A percentile compares a stretch with the other conserved stretches of the same genome.
Evolutionary conservation across 2,888 invertebrate genomes (phyloP).

Genomic region (Galerucella pusilla): DNA sequence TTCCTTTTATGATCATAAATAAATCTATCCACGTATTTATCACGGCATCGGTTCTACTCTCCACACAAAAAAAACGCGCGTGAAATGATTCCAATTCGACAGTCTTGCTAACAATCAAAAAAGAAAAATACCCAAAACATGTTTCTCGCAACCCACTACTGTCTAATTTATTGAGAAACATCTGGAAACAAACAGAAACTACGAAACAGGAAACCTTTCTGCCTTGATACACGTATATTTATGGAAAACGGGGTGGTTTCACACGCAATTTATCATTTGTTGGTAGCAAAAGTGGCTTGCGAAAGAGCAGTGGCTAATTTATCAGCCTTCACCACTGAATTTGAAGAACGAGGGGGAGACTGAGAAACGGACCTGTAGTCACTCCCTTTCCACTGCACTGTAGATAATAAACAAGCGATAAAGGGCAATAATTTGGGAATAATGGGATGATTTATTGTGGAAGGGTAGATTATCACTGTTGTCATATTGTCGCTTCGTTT

Average conservation of each 20-base stretch:
- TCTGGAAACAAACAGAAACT: slow-evolving; percentile 44
- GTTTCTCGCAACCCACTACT: slow-evolving; percentile 25
- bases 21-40: too few relatives aligned
- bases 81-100: neutral
- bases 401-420: slow-evolving; percentile 26
- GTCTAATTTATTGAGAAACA: slow-evolving; percentile 43
- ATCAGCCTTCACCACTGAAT: slow-evolving; percentile 45
- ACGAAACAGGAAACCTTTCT: slow-evolving; percentile 39
- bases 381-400: slow-evolving; percentile 16
- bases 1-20: too few relatives aligned
- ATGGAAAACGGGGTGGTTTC: slow-evolving; percentile 52
- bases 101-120: neutral
- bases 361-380: slow-evolving; percentile 32
- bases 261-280: slow-evolving; percentile 50
- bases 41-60: too few relatives aligned
- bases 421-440: slow-evolving; percentile 22
- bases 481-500: neutral
- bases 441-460: slow-evolving; percentile 18
- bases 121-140: slow-evolving; percentile 16
- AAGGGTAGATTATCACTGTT: neutral
- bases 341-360: slow-evolving; percentile 19
- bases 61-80: neutral
- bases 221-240: slow-evolving; percentile 46
- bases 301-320: slow-evolving; percentile 45
- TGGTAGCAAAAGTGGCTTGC: slow-evolving; percentile 42